Conservation (phyloP, 1,140 invertebrate genomes). For the Mya arenaria region DNA sequence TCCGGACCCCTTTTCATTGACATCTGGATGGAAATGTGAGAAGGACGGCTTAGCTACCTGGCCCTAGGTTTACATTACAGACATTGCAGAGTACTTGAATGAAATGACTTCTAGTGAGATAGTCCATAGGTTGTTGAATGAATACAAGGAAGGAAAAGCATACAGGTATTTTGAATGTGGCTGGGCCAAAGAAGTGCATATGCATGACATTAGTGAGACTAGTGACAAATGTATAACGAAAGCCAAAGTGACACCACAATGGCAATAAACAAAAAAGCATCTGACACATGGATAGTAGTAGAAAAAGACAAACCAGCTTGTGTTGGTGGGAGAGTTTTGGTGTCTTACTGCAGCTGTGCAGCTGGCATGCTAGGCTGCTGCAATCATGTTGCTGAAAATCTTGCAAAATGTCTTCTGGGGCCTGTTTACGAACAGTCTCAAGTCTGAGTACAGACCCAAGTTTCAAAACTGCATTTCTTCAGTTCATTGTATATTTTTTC, state of each 20-base stretch:
- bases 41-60: not conserved
- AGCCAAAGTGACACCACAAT: slow-evolving; percentile 28
- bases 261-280: slow-evolving; percentile 12
- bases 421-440: too few relatives aligned
- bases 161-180: slow-evolving; percentile 44
- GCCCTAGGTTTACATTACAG: slow-evolving; percentile 30
- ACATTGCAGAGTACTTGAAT: slow-evolving; percentile 5
- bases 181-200: slow-evolving; percentile 18
- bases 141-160: slow-evolving; percentile 46
- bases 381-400: slow-evolving; percentile 25
- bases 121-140: not conserved
- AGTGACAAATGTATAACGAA: slow-evolving; percentile 1
- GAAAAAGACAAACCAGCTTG: too few relatives aligned
- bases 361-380: too few relatives aligned
- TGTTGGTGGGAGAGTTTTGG: too few relatives aligned
- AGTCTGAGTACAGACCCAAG: too few relatives aligned
- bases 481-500: too few relatives aligned
- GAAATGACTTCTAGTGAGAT: not conserved
- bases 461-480: too few relatives aligned
- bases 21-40: slow-evolving; percentile 8
- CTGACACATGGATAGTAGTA: too few relatives aligned
- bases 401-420: slow-evolving; percentile 10
- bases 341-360: too few relatives aligned
- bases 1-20: slow-evolving; percentile 21
- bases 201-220: slow-evolving; percentile 15